Percentiles rank a stretch among this genome's conserved stretches.
Evolutionary conservation across 2,888 invertebrate genomes (phyloP).

Genomic region (Griposia aprilina): DNA sequence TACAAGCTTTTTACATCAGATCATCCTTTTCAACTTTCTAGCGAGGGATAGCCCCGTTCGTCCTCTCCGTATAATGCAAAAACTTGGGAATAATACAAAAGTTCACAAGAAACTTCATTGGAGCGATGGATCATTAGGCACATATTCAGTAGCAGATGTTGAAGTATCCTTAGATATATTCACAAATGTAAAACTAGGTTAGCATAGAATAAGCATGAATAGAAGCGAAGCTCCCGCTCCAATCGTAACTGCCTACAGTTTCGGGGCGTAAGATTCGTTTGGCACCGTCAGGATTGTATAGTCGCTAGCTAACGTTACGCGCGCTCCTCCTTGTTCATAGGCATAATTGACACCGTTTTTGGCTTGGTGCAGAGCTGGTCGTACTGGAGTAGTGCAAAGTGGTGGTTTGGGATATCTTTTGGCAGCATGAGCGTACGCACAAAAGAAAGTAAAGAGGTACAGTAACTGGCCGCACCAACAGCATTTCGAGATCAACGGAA

Average conservation of each 20-base stretch:
- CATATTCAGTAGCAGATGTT: conserved; percentile 8
- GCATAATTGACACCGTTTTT: too few relatives aligned
- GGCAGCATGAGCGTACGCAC: too few relatives aligned
- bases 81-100: neutral
- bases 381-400: too few relatives aligned
- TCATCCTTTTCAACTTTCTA: neutral
- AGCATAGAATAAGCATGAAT: neutral
- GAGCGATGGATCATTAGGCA: conserved; percentile 13
- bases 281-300: too few relatives aligned
- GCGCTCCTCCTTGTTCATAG: too few relatives aligned
- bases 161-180: neutral
- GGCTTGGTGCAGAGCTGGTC: too few relatives aligned
- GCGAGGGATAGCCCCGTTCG: neutral
- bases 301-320: too few relatives aligned
- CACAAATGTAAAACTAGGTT: neutral
- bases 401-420: too few relatives aligned
- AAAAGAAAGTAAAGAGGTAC: too few relatives aligned
- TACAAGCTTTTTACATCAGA: neutral
- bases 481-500: too few relatives aligned
- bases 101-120: neutral
- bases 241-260: neutral
- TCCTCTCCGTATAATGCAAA: neutral
- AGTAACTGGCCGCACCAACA: too few relatives aligned
- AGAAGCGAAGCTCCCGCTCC: neutral
- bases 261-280: too few relatives aligned